A percentile compares a stretch with the other conserved stretches of the same genome.
phyloP scores from a whole-genome alignment of 2,797 vertebrate species.

The Peromyscus attwateri region DNA sequence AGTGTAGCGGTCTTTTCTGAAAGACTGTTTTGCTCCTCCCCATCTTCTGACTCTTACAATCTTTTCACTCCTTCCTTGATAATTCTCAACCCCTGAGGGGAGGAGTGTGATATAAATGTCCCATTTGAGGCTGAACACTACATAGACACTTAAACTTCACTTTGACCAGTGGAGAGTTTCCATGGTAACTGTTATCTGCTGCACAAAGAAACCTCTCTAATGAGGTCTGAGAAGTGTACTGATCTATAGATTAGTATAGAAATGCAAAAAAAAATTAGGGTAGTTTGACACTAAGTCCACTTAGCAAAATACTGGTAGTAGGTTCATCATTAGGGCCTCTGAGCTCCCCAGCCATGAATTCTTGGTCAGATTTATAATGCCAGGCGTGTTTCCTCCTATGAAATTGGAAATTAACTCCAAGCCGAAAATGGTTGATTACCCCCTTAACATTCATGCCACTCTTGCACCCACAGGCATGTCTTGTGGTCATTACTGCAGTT shows the following conservation, averaged over 20 bases:
- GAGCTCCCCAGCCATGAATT: neutral
- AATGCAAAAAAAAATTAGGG: neutral
- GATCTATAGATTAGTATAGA: neutral
- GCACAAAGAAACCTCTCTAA: neutral
- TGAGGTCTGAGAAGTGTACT: neutral
- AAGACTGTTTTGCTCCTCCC: neutral
- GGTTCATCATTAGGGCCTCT: neutral
- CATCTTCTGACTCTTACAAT: neutral
- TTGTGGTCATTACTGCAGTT: neutral
- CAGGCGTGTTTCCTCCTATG: neutral
- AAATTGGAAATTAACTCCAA: neutral
- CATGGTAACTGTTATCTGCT: neutral
- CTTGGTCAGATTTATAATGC: neutral
- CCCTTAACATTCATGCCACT: neutral
- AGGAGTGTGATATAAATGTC: neutral
- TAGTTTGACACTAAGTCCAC: neutral
- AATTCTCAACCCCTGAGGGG: neutral
- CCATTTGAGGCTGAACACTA: neutral
- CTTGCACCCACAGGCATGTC: neutral
- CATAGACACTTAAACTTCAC: too few species aligned
- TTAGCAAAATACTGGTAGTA: neutral
- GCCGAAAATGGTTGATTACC: neutral
- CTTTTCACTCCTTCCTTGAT: too few species aligned
- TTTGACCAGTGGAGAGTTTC: neutral
- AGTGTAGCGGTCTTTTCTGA: neutral